Base-by-base conservation (phyloP, 2,888 invertebrate genomes). In the Pherbina coryleti region DNA sequence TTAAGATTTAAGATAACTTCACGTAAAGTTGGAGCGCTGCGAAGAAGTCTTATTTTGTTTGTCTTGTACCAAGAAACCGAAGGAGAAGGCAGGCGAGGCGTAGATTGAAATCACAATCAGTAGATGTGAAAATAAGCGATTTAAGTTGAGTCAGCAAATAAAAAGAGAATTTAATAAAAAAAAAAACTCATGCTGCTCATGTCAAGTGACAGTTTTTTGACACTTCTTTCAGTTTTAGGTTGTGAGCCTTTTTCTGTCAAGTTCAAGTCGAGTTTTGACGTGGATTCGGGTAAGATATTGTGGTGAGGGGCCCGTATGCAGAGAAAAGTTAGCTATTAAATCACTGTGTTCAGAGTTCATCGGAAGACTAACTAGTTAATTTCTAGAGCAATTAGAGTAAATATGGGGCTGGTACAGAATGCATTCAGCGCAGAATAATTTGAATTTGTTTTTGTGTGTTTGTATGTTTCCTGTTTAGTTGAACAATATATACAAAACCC, bases 1-100 rank as follows among this genome's bases (percentile, higher is more conserved):
- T 62, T 49, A 34, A 66, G 75, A 75, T 75, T 75, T 75, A 67
- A 75, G 75, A 75, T 75, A 67, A 75, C 60, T 55, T 53, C 73
- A 49, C 9, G 73, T 37, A 51, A 14, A 60, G 22, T 44, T 17
- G 72, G 60, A 37, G 57, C 22, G 22, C 17, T 51, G 49, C 51
- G 69, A 67, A 51, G 51, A 69, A 69, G 73, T 55, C 55, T 71
- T 71, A 53, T 51, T 31, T 55, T 55, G 53, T 71, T 31, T 55
- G 55, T 11, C n/a, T 51, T 3, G 64, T 44, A 44, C 44, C 44
- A 57, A n/a, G 5, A 57, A 57, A 22, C 14, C 57, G 19, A 25
- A 22, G 19, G 19, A 22, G 57, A 57, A 25, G 25, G 57, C 8
- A 11, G 28, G 28, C 14, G 1, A 31, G 11, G 14, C 60, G 60